Base-by-base conservation (phyloP, 2,888 invertebrate species). In the Bedellia somnulentella region DNA sequence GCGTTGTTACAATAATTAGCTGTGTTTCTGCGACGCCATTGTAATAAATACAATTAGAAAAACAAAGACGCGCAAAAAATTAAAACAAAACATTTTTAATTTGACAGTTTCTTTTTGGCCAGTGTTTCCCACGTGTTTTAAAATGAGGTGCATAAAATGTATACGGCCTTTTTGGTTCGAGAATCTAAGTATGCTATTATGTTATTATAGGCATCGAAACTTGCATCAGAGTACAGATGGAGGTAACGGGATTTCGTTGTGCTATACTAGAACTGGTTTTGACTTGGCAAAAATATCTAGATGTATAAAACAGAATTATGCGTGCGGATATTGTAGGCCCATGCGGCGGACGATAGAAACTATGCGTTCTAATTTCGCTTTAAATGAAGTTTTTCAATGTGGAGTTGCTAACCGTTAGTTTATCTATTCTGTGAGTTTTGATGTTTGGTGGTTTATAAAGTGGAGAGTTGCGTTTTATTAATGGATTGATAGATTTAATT, bases 151-250 rank as follows among this genome's bases (percentile, higher is more conserved):
- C n/a, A n/a, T 26, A 12, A 9, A n/a, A 26, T 15, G 15, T 15
- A 26, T 13, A 14, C 14, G 8, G 9, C 3, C 14, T 5, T 9
- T 24, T 24, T 13, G 12, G 12, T 21, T 21, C 39, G 39, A 37
- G 46, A 51, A 52, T 12, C 21, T 61, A 60, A 64, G 52, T 59
- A 59, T 52, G 52, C 58, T 56, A 68, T 68, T 68, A 70, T 62
- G 59, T 61, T 70, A 68, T 70, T 68, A 70, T 59, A 66, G 56
- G 53, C 63, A 64, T 67, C 63, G 60, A 62, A 63, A 53, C 67
- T 70, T 67, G 64, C 68, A 62, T 67, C n/a, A n/a, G n/a, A n/a
- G n/a, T n/a, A n/a, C 46, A 58, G 61, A 58, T 53, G n/a, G 46
- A 46, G 44, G 53, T 68, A 70, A 70, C 70, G 70, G 67, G 48